A percentile compares a stretch with the other conserved stretches of the same genome.
Conservation (phyloP, 2,113 vertebrate species). For the Takifugu bimaculatus region DNA sequence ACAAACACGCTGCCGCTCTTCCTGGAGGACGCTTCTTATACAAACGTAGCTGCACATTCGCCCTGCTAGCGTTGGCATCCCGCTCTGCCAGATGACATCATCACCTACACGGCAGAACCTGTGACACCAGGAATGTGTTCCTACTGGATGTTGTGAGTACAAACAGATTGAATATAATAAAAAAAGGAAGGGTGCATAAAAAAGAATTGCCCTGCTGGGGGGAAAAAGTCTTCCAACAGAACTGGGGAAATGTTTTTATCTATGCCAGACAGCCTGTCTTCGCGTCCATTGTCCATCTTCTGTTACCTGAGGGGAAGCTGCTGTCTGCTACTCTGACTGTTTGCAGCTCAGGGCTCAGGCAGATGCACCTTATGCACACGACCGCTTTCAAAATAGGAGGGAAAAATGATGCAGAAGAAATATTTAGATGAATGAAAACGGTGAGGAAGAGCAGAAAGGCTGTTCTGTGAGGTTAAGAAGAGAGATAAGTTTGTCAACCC, state of each 20-base stretch:
- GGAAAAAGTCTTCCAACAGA: background rate
- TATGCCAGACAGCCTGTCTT: slow-evolving; percentile 26
- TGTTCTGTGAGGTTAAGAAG: no score
- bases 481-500: background rate
- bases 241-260: background rate
- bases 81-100: no score
- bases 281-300: slow-evolving; percentile 15
- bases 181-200: background rate
- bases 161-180: no score
- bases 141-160: no score
- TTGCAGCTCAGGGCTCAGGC: slow-evolving; percentile 34
- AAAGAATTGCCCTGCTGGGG: background rate
- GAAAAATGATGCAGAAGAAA: slow-evolving; percentile 18
- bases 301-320: slow-evolving; percentile 30
- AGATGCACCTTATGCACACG: slow-evolving; percentile 30
- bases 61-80: background rate
- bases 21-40: background rate
- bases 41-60: background rate
- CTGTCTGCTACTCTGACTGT: slow-evolving; percentile 43
- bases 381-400: slow-evolving; percentile 38
- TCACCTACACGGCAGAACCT: no score
- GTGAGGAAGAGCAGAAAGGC: background rate
- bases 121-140: no score
- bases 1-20: background rate
- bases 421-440: slow-evolving; percentile 6